Evolutionary conservation across 1,140 invertebrate species (phyloP).

Genomic region (Bilobella aurantiaca): DNA sequence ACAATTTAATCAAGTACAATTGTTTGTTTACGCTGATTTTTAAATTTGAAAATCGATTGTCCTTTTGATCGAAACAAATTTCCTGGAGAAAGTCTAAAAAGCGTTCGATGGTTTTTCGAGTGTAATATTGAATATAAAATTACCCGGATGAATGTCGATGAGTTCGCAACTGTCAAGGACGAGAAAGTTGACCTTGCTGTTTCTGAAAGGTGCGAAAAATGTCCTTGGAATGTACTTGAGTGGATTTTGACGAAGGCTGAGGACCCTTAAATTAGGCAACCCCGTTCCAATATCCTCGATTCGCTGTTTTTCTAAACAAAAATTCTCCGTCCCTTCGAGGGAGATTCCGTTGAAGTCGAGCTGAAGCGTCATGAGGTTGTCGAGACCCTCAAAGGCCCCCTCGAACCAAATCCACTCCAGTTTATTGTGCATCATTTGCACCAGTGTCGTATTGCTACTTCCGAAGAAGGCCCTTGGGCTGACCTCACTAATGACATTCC

Average conservation of each 20-base stretch:
- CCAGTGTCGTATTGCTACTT: neutral
- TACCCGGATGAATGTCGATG: slow-evolving; percentile 7
- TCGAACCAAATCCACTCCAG: neutral
- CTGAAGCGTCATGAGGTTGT: neutral
- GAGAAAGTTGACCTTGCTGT: slow-evolving; percentile 10
- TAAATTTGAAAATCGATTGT: too few species aligned
- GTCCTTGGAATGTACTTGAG: slow-evolving; percentile 18
- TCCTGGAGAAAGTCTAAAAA: too few species aligned
- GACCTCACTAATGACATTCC: slow-evolving; percentile 4
- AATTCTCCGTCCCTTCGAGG: neutral
- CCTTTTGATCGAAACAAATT: too few species aligned
- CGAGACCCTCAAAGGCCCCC: neutral
- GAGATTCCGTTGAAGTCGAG: neutral
- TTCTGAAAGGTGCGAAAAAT: slow-evolving; percentile 16
- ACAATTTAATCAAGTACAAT: too few species aligned
- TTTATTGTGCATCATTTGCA: slow-evolving; percentile 3
- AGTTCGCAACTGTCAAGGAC: slow-evolving; percentile 13
- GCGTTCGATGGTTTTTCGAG: too few species aligned
- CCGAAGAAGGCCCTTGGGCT: slow-evolving; percentile 13
- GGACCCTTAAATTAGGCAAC: neutral
- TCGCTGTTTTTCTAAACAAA: neutral
- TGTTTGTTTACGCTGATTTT: too few species aligned
- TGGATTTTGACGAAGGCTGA: slow-evolving; percentile 19
- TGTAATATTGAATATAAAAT: neutral
- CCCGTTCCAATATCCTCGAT: slow-evolving; percentile 6